These are phyloP conservation scores for Euura saliciscinereae DNA, from an alignment of 1,140 invertebrate genomes.

Conservation along the genomic window DNA sequence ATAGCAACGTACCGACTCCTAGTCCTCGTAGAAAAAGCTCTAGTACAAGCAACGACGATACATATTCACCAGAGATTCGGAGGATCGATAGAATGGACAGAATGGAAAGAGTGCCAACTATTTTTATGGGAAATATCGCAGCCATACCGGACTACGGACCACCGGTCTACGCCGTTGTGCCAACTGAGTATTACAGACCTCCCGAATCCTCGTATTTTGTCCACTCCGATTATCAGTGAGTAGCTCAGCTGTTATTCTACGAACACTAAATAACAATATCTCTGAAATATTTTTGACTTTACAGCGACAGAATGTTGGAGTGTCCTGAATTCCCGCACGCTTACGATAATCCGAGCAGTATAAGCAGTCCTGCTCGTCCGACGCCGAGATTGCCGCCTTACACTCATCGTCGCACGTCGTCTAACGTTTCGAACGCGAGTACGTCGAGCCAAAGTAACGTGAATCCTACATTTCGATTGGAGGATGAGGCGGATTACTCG, in stretches of 20 bases:
- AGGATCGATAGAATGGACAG: conserved; percentile 43
- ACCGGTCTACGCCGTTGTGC: conserved; percentile 45
- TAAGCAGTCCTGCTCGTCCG: conserved; percentile 59
- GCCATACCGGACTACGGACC: conserved; percentile 50
- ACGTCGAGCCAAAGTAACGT: conserved; percentile 62
- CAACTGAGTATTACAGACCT: conserved; percentile 44
- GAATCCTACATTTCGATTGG: conserved; percentile 69
- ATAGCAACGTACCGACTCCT: conserved; percentile 67
- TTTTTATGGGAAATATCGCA: conserved; percentile 55
- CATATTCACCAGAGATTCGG: conserved; percentile 51
- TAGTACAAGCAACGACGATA: conserved; percentile 66
- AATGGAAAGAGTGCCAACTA: conserved; percentile 60
- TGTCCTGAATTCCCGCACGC: conserved; percentile 59
- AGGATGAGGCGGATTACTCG: conserved; percentile 67
- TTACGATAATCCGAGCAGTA: conserved; percentile 67
- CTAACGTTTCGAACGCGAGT: conserved; percentile 73
- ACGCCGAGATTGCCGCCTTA: conserved; percentile 57
- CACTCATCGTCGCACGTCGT: conserved; percentile 70
- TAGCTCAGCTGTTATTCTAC: conserved; percentile 10
- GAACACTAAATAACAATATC: no score
- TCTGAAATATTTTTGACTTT: conserved; percentile 20
- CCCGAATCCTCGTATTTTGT: conserved; percentile 48
- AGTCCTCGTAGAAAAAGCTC: conserved; percentile 73
- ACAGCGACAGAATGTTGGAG: conserved; percentile 53
- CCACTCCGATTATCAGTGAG: conserved; percentile 52